Evolutionary conservation across 2,113 vertebrate genomes (phyloP).

Genomic region (Apeltes quadracus): DNA sequence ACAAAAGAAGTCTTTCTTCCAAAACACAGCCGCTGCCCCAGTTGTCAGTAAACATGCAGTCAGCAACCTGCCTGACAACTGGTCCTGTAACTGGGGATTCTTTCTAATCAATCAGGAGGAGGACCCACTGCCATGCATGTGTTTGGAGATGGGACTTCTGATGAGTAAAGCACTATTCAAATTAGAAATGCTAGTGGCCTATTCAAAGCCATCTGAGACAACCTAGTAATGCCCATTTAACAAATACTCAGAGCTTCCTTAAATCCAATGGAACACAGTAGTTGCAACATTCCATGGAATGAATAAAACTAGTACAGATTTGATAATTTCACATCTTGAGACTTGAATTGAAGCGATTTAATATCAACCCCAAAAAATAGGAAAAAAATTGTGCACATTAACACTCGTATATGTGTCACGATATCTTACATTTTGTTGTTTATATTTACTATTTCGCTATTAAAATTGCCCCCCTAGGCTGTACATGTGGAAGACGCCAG

Average conservation of each 20-base stretch:
- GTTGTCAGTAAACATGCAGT: constrained; percentile 51
- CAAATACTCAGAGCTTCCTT: not conserved
- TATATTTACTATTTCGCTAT: not conserved
- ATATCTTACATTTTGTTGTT: not conserved
- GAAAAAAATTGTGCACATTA: too few species aligned
- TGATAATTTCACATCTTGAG: not conserved
- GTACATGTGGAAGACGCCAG: not conserved
- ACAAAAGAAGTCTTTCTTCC: constrained; percentile 57
- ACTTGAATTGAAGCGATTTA: not conserved
- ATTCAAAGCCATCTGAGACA: not conserved
- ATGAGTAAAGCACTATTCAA: not conserved
- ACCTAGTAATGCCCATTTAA: not conserved
- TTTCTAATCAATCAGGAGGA: constrained; percentile 11
- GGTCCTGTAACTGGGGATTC: constrained; percentile 27
- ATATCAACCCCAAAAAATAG: not conserved
- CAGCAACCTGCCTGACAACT: constrained; percentile 48
- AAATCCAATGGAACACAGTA: not conserved
- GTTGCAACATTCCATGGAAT: not conserved
- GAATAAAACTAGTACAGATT: not conserved
- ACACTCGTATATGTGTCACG: not conserved
- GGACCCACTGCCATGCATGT: constrained; percentile 17
- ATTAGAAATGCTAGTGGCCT: not conserved
- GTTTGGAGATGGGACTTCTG: constrained; percentile 5
- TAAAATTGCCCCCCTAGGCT: not conserved
- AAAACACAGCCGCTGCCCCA: constrained; percentile 45